phyloP scores from a whole-genome alignment of 2,888 invertebrate genomes.

The Nycteola revayana region DNA sequence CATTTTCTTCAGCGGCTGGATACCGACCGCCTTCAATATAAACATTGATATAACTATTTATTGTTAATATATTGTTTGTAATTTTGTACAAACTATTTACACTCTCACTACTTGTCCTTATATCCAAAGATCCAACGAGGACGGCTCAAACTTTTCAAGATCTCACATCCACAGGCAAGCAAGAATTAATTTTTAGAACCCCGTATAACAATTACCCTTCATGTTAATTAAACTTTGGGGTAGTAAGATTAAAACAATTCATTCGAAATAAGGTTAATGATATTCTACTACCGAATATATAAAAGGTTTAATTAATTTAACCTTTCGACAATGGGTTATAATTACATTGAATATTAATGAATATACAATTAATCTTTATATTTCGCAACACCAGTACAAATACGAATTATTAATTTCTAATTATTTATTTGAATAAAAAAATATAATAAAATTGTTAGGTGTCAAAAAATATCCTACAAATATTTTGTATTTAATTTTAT shows the following conservation, averaged over 20 bases:
- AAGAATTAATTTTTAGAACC: conserved; percentile 32
- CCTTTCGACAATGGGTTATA: too few species aligned
- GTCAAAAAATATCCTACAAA: too few species aligned
- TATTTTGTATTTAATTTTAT: too few species aligned
- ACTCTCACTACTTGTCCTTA: conserved; percentile 59
- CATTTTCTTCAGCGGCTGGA: neutral
- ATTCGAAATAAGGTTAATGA: conserved; percentile 10
- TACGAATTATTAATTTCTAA: too few species aligned
- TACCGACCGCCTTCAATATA: conserved; percentile 16
- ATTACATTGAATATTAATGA: too few species aligned
- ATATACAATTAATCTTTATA: too few species aligned
- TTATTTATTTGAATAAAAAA: too few species aligned
- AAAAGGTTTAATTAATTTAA: too few species aligned
- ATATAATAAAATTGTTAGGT: too few species aligned
- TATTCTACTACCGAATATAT: conserved; percentile 2
- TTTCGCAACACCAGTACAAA: too few species aligned
- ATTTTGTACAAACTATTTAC: conserved; percentile 47
- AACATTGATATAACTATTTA: conserved; percentile 2
- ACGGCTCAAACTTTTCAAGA: conserved; percentile 53
- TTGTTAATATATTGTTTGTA: conserved; percentile 17
- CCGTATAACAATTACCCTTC: conserved; percentile 23
- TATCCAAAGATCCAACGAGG: conserved; percentile 51
- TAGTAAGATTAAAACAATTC: conserved; percentile 26
- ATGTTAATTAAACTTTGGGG: conserved; percentile 29
- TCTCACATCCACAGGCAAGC: conserved; percentile 35